Percentiles rank a stretch among this genome's conserved stretches.
phyloP scores from a whole-genome alignment of 2,113 vertebrate genomes.

The Loxodonta africana region DNA sequence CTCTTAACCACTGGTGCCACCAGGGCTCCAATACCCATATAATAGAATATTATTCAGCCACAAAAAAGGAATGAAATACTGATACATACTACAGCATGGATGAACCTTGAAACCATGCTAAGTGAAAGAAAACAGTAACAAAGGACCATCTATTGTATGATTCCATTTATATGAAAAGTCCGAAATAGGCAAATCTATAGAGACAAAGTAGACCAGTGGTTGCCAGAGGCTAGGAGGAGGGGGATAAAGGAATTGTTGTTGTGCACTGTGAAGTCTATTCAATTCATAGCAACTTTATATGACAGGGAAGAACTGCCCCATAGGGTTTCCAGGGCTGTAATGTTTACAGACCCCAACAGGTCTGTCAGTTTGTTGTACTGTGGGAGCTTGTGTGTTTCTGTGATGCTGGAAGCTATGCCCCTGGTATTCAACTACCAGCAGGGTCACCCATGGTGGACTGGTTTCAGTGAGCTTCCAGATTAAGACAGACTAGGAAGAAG shows the following conservation, averaged over 20 bases:
- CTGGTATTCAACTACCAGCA: no score
- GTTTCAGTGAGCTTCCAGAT: no score
- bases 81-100: not conserved
- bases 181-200: not conserved
- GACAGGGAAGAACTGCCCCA: no score
- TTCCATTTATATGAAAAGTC: not conserved
- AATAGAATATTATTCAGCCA: not conserved
- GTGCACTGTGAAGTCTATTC: not conserved
- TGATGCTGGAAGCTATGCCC: no score
- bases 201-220: not conserved
- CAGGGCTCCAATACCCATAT: not conserved
- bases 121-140: not conserved
- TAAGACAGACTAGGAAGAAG: no score
- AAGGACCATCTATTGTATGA: not conserved
- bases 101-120: not conserved
- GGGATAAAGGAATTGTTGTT: not conserved
- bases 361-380: no score
- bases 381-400: no score
- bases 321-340: not conserved
- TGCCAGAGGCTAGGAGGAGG: not conserved
- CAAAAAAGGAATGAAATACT: not conserved
- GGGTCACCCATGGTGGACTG: no score
- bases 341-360: not conserved
- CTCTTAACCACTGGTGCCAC: no score
- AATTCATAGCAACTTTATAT: not conserved